Conservation (phyloP, 2,113 vertebrate species). For the Oreotrochilus melanogaster region DNA sequence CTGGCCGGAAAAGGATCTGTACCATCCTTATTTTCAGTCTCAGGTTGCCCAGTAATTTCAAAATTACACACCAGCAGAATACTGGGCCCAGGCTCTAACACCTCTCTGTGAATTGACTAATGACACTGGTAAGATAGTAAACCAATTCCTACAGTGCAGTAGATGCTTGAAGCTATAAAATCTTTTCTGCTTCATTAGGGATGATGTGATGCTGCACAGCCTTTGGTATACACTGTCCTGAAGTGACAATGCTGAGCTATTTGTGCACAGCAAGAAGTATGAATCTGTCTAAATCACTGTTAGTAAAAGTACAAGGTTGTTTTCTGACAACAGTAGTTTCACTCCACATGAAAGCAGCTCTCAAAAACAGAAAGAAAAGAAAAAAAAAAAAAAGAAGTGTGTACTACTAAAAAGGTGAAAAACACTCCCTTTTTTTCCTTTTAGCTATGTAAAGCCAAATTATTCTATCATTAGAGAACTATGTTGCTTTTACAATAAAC, state of each 20-base stretch:
- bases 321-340: not conserved
- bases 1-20: not conserved
- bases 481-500: not conserved
- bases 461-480: not conserved
- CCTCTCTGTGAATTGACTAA: not conserved
- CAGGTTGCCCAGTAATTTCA: not conserved
- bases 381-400: not conserved
- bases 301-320: constrained; percentile 4
- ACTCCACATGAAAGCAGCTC: constrained; percentile 5
- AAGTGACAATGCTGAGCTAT: constrained; percentile 6
- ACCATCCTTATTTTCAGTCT: not conserved
- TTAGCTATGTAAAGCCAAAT: not conserved
- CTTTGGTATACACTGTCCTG: not conserved
- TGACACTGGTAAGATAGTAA: not conserved
- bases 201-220: not conserved
- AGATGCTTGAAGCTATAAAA: not conserved
- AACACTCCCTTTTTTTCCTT: not conserved
- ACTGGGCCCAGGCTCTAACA: not conserved
- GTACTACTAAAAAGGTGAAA: not conserved
- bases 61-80: not conserved
- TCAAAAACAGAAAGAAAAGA: not conserved
- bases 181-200: constrained; percentile 1
- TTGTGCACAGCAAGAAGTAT: constrained; percentile 28
- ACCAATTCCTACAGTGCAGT: not conserved
- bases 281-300: constrained; percentile 14